phyloP scores from a whole-genome alignment of 2,888 invertebrate species.

The Eristalinus aeneus region DNA sequence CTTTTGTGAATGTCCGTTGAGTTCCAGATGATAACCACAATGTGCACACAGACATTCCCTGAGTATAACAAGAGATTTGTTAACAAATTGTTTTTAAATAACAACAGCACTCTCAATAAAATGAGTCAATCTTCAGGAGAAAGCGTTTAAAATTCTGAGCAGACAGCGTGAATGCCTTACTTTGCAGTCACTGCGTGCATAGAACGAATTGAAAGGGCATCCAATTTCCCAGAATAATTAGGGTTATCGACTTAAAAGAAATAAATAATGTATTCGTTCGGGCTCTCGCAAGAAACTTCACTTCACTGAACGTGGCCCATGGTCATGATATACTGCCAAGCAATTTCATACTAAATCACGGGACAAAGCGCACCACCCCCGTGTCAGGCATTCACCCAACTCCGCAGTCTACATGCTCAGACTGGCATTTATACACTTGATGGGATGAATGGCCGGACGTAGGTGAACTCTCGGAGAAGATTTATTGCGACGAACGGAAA shows the following conservation, averaged over 20 bases:
- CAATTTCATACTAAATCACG: constrained; percentile 66
- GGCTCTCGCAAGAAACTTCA: constrained; percentile 8
- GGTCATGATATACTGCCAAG: constrained; percentile 52
- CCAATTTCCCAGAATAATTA: too few species aligned
- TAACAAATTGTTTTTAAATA: too few species aligned
- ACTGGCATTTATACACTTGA: constrained; percentile 49
- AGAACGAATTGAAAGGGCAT: too few species aligned
- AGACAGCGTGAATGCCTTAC: too few species aligned
- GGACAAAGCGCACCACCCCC: constrained; percentile 37
- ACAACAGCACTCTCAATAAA: too few species aligned
- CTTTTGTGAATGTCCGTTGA: too few species aligned
- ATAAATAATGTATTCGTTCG: background rate
- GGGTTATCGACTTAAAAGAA: background rate
- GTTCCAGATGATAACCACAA: too few species aligned
- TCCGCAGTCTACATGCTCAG: background rate
- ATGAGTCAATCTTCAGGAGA: too few species aligned
- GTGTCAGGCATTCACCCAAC: background rate
- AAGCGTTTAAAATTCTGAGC: too few species aligned
- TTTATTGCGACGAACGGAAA: constrained; percentile 49
- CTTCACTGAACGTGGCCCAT: background rate
- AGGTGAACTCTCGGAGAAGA: constrained; percentile 46
- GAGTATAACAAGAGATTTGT: too few species aligned
- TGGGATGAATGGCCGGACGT: constrained; percentile 28
- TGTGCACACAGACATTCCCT: too few species aligned
- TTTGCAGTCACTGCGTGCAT: too few species aligned